Base-by-base conservation (phyloP, 2,113 vertebrate genomes). In the Balaenoptera acutorostrata region DNA sequence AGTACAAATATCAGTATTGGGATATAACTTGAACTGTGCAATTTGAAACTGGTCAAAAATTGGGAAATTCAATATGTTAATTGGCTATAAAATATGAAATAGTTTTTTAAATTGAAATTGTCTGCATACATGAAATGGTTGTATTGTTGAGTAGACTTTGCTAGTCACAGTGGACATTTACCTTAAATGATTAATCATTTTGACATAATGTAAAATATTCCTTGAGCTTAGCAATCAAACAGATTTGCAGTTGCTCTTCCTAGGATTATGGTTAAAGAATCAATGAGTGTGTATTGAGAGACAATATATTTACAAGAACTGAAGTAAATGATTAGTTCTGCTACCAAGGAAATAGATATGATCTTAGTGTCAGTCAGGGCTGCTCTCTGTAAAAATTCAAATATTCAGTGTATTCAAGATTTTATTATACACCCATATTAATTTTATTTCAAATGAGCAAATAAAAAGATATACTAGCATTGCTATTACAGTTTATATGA, bases 391-490 rank as follows among this genome's bases (percentile, higher is more conserved):
- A 14, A 96, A 89, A 83, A 44, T 36, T 29, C n/a, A 68, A 72
- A 90, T 86, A 78, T 71, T 90, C 10, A 86, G 15, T 84, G 31
- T 90, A 94, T 57, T 83, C 6, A 74, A 27, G 39, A 66, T 74
- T 88, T 68, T 82, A 69, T 85, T 92, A 93, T 27, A 41, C 64
- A 68, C 75, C 23, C 13, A 57, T 61, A 93, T 86, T 92, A 78
- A 23, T 77, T 69, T 59, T 91, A 83, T 44, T 86, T 97, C 49
- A 93, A 97, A 78, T 94, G 9, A 90, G 25, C 94, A 93, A 93
- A 74, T 57, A 94, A 75, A 88, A 66, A 75, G 36, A 77, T 46
- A 71, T 49, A 46, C 39, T 92, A 64, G 31, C 14, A 72, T 88
- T 88, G 2, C 4, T 71, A 72, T 59, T 81, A 77, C 11, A 88